Evolutionary conservation across 2,797 vertebrate species (phyloP), one percentile per base, ranked within the genome.

Genomic region (Tachyglossus aculeatus): DNA sequence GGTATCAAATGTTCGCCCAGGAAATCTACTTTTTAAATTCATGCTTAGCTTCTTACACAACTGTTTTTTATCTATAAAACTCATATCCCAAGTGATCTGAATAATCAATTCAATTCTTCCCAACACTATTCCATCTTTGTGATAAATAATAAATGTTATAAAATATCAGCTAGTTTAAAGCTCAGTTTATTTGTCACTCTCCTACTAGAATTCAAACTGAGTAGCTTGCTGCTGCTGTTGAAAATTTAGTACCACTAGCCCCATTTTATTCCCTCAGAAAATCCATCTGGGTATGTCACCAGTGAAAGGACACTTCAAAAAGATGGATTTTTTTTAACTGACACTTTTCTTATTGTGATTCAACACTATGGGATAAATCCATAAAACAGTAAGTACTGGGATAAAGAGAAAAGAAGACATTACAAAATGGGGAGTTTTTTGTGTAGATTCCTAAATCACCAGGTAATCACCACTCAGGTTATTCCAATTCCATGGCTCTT

Each of bases 311-410:
- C 13, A 62, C 16, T 40, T 74, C 51, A 64, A 6, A 72, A 22
- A 27, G 47, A 4, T 5, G 24, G 14, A 25, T 62, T 83, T 67
- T 62, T 83, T 67, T 71, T 57, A 50, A 41, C 36, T 76, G 5
- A 54, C 33, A 22, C 14, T 40, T 27, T 27, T 16, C 29, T 32
- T 66, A 53, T 3, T 40, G 21, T 3, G 34, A 71, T 56, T 81
- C 40, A 72, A 53, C 63, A 56, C 25, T 45, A 58, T 33, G n/a
- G 9, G 38, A 57, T 38, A 51, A 83, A 65, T 2, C 54, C 33
- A 56, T 74, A 73, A 31, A 43, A 59, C 16, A 63, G 44, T 2
- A 27, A 6, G 5, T 1, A 41, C 36, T 73, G 1, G 39, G 70
- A 19, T 27, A 36, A 44, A 25, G 24, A 55, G 29, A 11, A 77